These are phyloP conservation scores for Oxycera nigricornis DNA, from an alignment of 2,888 invertebrate genomes.

Conservation along the genomic window DNA sequence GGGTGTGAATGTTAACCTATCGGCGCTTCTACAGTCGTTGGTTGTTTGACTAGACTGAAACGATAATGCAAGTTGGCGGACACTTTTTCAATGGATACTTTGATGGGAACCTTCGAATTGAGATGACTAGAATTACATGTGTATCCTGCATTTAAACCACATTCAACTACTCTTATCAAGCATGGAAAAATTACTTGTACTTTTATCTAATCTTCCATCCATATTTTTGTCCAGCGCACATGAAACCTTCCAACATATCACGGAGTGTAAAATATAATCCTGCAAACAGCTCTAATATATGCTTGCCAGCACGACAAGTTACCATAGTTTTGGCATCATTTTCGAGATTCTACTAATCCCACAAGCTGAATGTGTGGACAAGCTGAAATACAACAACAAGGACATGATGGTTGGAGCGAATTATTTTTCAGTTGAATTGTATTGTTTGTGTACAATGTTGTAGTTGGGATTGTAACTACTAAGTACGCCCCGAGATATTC, in stretches of 20 bases:
- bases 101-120: too few relatives aligned
- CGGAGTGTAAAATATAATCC: neutral
- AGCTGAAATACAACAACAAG: neutral
- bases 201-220: too few relatives aligned
- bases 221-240: too few relatives aligned
- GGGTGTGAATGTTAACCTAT: conserved; percentile 14
- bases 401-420: neutral
- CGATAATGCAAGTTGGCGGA: too few relatives aligned
- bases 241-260: too few relatives aligned
- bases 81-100: too few relatives aligned
- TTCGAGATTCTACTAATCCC: conserved; percentile 8
- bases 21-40: too few relatives aligned
- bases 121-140: too few relatives aligned
- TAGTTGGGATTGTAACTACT: neutral
- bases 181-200: too few relatives aligned
- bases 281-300: neutral
- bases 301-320: neutral
- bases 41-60: too few relatives aligned
- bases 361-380: conserved; percentile 2
- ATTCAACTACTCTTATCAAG: too few relatives aligned
- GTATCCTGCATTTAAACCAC: too few relatives aligned
- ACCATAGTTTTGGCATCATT: conserved; percentile 4
- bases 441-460: neutral
- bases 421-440: conserved; percentile 13
- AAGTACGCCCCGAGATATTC: conserved; percentile 15